A percentile compares a stretch with the other conserved stretches of the same genome.
Conservation (phyloP, 2,797 vertebrate genomes). For the Chaenodraco wilsoni region DNA sequence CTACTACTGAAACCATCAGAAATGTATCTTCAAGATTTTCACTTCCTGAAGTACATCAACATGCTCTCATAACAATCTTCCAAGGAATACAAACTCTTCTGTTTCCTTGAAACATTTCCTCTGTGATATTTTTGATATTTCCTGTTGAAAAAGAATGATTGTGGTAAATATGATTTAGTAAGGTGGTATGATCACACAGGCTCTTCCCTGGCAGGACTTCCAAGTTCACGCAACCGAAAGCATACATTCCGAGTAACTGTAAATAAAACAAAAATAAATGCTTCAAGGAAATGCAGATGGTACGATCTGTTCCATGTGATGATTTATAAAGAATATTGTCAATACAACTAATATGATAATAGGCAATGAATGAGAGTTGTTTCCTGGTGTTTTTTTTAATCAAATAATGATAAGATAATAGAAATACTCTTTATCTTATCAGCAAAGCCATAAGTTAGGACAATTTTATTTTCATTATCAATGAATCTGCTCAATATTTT, state of each 20-base stretch:
- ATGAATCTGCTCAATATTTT: not conserved
- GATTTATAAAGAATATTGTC: not conserved
- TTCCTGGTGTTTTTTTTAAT: not conserved
- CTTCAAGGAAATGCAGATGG: not conserved
- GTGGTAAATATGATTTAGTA: too few species aligned
- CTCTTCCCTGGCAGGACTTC: not conserved
- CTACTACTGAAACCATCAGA: not conserved
- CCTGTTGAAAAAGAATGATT: too few species aligned
- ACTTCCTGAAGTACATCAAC: not conserved
- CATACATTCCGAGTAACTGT: not conserved
- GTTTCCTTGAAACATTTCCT: not conserved
- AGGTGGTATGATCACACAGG: not conserved
- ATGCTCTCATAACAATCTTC: not conserved
- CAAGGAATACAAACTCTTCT: not conserved
- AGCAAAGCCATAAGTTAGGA: not conserved
- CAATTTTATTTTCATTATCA: not conserved
- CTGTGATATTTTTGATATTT: too few species aligned
- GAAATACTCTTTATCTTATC: not conserved
- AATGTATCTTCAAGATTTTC: not conserved
- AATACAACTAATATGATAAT: not conserved
- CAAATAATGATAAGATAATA: not conserved
- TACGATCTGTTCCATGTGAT: not conserved
- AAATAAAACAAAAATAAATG: not conserved
- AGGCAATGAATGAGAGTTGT: not conserved
- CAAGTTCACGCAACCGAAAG: constrained; percentile 4